A percentile compares a stretch with the other conserved stretches of the same genome.
Evolutionary conservation across 2,113 vertebrate species (phyloP).

Genomic region (Pituophis catenifer): DNA sequence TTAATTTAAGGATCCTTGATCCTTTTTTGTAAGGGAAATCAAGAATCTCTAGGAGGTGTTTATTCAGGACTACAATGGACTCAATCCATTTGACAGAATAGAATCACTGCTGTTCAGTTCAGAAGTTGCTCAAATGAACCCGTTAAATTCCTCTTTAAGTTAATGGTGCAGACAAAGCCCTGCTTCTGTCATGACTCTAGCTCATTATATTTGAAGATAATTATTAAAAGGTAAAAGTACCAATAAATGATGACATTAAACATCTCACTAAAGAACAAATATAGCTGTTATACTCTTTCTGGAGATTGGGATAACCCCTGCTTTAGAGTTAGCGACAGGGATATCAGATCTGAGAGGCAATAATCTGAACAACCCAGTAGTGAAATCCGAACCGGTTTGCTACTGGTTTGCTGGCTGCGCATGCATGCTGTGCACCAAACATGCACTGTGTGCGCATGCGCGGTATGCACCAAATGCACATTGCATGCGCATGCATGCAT

Average conservation of each 20-base stretch:
- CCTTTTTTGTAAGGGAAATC: neutral
- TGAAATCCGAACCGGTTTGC: too few relatives aligned
- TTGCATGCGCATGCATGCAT: too few relatives aligned
- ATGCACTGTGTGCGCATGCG: too few relatives aligned
- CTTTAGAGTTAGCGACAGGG: neutral
- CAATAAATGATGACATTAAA: conserved; percentile 12
- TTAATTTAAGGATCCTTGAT: neutral
- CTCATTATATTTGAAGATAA: neutral
- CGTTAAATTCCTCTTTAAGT: neutral
- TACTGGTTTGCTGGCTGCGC: too few relatives aligned
- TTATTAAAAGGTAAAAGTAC: conserved; percentile 27
- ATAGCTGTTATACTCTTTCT: neutral
- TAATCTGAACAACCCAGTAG: neutral
- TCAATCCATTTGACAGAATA: neutral
- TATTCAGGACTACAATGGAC: neutral
- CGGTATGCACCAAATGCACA: too few relatives aligned
- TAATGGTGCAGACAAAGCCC: neutral
- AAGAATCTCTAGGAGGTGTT: neutral
- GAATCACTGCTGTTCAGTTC: neutral
- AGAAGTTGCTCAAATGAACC: neutral
- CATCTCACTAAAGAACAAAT: neutral
- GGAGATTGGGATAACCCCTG: neutral
- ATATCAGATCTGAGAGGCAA: neutral
- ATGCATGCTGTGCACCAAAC: too few relatives aligned
- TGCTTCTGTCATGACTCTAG: neutral